Percentiles rank a stretch among this genome's conserved stretches.
These are phyloP conservation scores for Cheilinus undulatus DNA, from an alignment of 2,113 vertebrate species.

Conservation along the genomic window DNA sequence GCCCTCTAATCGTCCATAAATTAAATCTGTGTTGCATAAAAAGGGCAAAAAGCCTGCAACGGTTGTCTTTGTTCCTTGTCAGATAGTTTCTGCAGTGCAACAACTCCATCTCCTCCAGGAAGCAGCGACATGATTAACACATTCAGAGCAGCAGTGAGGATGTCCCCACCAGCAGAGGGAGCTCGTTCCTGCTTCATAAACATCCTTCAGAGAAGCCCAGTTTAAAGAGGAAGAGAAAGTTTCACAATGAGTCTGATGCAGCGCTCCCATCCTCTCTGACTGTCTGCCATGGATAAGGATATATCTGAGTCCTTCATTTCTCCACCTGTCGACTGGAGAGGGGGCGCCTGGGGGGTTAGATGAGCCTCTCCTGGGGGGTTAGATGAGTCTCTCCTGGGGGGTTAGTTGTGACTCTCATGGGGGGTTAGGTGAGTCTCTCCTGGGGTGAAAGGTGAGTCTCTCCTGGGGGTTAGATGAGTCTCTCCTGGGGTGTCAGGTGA, in stretches of 20 bases:
- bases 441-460: no score
- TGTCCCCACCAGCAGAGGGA: conserved; percentile 34
- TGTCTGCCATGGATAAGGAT: background rate
- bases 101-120: background rate
- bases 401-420: no score
- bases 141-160: conserved; percentile 6
- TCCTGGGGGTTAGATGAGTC: no score
- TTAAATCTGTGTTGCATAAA: background rate
- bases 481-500: no score
- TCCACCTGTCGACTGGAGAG: no score
- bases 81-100: background rate
- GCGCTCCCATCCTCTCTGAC: background rate
- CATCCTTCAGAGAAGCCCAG: background rate
- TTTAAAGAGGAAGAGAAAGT: background rate
- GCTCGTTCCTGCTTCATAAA: background rate
- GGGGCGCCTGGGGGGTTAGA: no score
- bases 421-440: no score
- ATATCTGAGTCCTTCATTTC: no score
- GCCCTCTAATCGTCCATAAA: background rate
- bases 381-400: no score
- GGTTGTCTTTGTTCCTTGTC: background rate
- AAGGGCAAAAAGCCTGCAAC: background rate
- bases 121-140: background rate
- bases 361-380: no score
- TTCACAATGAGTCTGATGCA: conserved; percentile 6